A percentile compares a stretch with the other conserved stretches of the same genome.
Evolutionary conservation across 1,140 invertebrate species (phyloP).

Genomic region (Ceratina australensis): DNA sequence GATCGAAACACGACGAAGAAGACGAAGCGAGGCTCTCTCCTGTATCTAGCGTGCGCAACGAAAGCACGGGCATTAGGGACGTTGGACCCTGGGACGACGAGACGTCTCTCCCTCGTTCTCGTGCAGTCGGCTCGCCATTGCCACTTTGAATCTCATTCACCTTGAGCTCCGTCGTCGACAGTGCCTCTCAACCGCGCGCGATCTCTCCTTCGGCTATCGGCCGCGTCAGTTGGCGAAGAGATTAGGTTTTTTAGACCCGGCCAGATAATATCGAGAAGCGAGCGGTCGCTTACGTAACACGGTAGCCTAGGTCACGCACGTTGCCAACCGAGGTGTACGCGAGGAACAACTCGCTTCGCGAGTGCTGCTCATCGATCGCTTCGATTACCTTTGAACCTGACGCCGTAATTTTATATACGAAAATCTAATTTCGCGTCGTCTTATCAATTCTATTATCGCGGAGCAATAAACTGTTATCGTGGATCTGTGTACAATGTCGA

Average conservation of each 20-base stretch:
- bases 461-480: too few relatives aligned
- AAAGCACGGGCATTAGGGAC: conserved; percentile 67
- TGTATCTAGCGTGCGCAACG: conserved; percentile 47
- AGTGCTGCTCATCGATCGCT: too few relatives aligned
- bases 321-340: conserved; percentile 25
- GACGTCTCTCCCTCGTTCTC: conserved; percentile 58
- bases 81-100: conserved; percentile 60
- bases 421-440: too few relatives aligned
- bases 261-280: conserved; percentile 31
- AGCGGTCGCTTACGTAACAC: conserved; percentile 27
- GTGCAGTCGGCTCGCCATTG: conserved; percentile 67
- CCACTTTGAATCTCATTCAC: conserved; percentile 77
- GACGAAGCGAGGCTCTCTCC: conserved; percentile 28
- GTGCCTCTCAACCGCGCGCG: conserved; percentile 71
- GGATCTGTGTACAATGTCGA: too few relatives aligned
- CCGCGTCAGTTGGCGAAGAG: neutral
- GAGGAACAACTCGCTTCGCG: neutral
- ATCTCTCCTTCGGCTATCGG: neutral
- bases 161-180: conserved; percentile 74
- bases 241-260: conserved; percentile 28
- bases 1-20: conserved; percentile 4
- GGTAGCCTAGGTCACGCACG: conserved; percentile 47
- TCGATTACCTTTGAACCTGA: too few relatives aligned
- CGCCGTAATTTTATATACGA: too few relatives aligned
- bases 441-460: too few relatives aligned